phyloP scores from a whole-genome alignment of 2,797 vertebrate genomes.

The Poeciliopsis turneri region DNA sequence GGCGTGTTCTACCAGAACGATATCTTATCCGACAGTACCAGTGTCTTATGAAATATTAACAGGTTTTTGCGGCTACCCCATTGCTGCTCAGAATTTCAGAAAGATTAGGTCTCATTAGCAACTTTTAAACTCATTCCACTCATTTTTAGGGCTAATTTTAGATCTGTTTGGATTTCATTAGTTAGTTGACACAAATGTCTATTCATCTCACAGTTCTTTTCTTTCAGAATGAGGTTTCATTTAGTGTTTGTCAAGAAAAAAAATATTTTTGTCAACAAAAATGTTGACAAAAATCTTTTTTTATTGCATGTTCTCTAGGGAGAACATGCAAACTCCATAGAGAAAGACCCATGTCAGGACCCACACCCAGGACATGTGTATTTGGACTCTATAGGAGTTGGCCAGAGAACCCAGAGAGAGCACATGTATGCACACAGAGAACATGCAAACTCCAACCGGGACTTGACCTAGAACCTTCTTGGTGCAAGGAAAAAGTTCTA shows the following conservation, averaged over 20 bases:
- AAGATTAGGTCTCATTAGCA: background rate
- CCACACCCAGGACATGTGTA: too few species aligned
- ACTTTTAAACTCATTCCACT: background rate
- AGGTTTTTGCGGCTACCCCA: background rate
- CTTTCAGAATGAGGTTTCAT: background rate
- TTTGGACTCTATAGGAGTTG: too few species aligned
- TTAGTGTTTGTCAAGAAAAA: background rate
- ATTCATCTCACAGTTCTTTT: background rate
- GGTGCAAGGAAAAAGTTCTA: too few species aligned
- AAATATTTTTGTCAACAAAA: background rate
- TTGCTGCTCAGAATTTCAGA: background rate
- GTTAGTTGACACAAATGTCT: background rate
- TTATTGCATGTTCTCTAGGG: too few species aligned
- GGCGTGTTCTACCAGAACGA: background rate
- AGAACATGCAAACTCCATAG: too few species aligned
- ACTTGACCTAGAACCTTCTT: too few species aligned
- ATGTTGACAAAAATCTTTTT: background rate
- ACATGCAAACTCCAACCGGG: too few species aligned
- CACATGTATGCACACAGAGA: too few species aligned
- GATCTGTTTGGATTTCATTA: background rate
- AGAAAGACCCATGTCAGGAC: too few species aligned
- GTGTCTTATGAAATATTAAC: background rate
- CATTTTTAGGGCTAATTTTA: background rate
- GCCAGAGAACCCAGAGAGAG: too few species aligned
- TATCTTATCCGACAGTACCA: background rate